Evolutionary conservation across 2,113 vertebrate genomes (phyloP).

Genomic region (Sorex araneus): DNA sequence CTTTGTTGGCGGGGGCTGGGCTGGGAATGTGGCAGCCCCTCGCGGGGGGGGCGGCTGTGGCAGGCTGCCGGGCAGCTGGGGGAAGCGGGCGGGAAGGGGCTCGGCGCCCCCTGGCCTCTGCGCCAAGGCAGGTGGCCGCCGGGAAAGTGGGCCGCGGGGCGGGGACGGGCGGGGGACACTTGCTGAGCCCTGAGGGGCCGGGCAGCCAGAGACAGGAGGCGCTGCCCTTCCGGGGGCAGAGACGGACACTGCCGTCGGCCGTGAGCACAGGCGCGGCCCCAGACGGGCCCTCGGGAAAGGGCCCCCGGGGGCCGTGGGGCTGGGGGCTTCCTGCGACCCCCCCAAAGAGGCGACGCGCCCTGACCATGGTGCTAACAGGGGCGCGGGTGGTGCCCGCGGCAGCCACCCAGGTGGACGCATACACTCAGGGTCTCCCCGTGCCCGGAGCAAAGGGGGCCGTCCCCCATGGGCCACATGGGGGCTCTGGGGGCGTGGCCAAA

Average conservation of each 20-base stretch:
- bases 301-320: no score
- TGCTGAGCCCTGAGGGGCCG: background rate
- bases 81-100: background rate
- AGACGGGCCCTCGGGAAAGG: no score
- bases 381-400: no score
- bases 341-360: no score
- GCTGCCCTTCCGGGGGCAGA: background rate
- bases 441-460: no score
- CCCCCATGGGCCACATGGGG: no score
- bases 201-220: background rate
- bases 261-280: no score
- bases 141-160: conserved; percentile 24
- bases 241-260: accelerated
- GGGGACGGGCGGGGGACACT: background rate
- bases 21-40: conserved; percentile 85
- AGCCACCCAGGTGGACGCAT: no score
- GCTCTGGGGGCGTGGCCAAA: background rate
- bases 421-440: no score
- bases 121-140: conserved; percentile 71
- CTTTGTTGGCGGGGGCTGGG: conserved; percentile 86
- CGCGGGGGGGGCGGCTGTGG: conserved; percentile 64
- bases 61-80: conserved; percentile 71
- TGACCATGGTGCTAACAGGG: no score
- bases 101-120: conserved; percentile 11
- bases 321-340: no score